A percentile compares a stretch with the other conserved stretches of the same genome.
Conservation (phyloP, 2,113 vertebrate species). For the Urocolius indicus region DNA sequence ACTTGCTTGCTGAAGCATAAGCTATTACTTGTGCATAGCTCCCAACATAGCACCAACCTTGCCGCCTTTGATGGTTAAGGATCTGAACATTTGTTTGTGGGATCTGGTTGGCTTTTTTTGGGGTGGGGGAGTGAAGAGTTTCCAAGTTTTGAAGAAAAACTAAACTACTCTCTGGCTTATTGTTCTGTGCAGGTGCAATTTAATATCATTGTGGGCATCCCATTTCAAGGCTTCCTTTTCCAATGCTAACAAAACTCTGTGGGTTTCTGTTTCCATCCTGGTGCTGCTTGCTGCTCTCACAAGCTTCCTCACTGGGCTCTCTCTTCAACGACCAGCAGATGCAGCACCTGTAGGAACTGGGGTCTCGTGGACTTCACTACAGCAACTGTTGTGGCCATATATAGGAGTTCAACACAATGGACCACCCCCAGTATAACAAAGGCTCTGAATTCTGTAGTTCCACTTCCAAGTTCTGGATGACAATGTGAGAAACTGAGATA, state of each 20-base stretch:
- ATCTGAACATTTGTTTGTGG: not conserved
- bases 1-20: not conserved
- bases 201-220: slow-evolving; percentile 28
- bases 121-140: not conserved
- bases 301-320: slow-evolving; percentile 85
- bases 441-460: not conserved
- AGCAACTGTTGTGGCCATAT: slow-evolving; percentile 93
- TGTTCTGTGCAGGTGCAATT: slow-evolving; percentile 37
- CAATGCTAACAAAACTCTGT: slow-evolving; percentile 76
- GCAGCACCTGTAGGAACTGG: slow-evolving; percentile 88
- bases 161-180: not conserved
- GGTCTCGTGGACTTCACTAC: slow-evolving; percentile 88
- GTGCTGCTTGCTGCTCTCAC: slow-evolving; percentile 85
- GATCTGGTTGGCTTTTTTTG: not conserved
- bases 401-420: slow-evolving; percentile 85
- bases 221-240: slow-evolving; percentile 65
- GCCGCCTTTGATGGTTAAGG: not conserved
- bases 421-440: slow-evolving; percentile 85
- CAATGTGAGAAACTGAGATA: not conserved
- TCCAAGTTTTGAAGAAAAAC: not conserved
- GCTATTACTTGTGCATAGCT: not conserved
- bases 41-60: not conserved
- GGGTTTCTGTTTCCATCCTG: slow-evolving; percentile 79
- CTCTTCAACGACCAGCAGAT: slow-evolving; percentile 87
- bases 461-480: not conserved